A percentile compares a stretch with the other conserved stretches of the same genome.
Evolutionary conservation across 2,113 vertebrate species (phyloP).

Genomic region (Hemichromis elongatus): DNA sequence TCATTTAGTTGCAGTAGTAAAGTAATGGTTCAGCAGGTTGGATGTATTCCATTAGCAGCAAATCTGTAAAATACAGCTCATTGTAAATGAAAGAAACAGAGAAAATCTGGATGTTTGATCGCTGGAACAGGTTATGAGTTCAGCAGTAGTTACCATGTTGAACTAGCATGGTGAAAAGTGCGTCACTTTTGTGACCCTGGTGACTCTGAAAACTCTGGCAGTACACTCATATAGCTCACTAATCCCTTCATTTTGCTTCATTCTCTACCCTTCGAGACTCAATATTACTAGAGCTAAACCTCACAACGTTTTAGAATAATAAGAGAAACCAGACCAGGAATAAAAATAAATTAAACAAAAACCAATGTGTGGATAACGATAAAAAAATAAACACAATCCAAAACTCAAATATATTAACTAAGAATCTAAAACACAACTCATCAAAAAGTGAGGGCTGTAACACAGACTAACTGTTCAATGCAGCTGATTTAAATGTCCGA

Average conservation of each 20-base stretch:
- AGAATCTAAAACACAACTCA: accelerated
- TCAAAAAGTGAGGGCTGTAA: background rate
- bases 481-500: accelerated
- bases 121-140: background rate
- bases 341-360: background rate
- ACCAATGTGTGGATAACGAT: accelerated
- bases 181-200: background rate
- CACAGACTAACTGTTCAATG: background rate
- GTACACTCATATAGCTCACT: background rate
- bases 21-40: background rate
- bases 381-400: background rate
- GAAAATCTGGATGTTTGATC: background rate
- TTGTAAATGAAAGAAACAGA: background rate
- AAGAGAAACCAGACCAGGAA: background rate
- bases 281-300: background rate
- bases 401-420: background rate
- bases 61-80: accelerated
- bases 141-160: background rate
- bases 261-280: background rate
- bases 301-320: background rate
- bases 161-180: background rate
- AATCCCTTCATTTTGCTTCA: background rate
- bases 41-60: background rate
- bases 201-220: background rate
- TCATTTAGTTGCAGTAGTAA: background rate